A percentile compares a stretch with the other conserved stretches of the same genome.
These are phyloP conservation scores for Danio kyathit DNA, from an alignment of 2,797 vertebrate species.

Conservation along the genomic window DNA sequence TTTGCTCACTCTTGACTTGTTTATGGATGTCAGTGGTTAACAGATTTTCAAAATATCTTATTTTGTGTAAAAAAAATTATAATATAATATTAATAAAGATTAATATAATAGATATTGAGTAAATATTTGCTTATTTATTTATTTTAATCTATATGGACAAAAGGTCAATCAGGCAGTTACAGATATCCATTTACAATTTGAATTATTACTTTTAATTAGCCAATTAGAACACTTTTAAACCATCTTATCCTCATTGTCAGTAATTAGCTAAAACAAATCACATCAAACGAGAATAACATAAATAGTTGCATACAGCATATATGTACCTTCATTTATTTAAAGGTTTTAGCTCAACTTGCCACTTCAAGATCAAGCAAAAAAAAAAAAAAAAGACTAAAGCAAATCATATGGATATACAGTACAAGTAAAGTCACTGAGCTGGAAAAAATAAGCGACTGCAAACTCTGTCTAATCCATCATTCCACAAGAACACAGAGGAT, in stretches of 20 bases:
- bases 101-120: too few relatives aligned
- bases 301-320: neutral
- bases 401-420: neutral
- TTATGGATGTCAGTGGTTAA: too few relatives aligned
- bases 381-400: neutral
- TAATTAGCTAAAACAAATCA: neutral
- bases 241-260: neutral
- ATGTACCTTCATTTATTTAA: neutral
- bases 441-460: neutral
- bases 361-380: slow-evolving; percentile 35
- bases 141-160: too few relatives aligned
- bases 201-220: too few relatives aligned
- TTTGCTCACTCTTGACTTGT: too few relatives aligned
- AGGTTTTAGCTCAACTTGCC: neutral
- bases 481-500: slow-evolving; percentile 53
- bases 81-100: too few relatives aligned
- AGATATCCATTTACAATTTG: too few relatives aligned
- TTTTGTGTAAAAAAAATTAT: too few relatives aligned
- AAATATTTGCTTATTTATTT: too few relatives aligned
- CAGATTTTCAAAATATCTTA: too few relatives aligned
- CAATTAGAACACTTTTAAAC: neutral
- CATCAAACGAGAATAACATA: neutral
- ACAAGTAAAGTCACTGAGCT: slow-evolving; percentile 12
- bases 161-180: too few relatives aligned
- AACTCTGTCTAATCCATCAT: slow-evolving; percentile 67